Percentiles rank a stretch among this genome's conserved stretches.
Evolutionary conservation across 2,113 vertebrate species (phyloP).

Genomic region (Ctenomys sociabilis): DNA sequence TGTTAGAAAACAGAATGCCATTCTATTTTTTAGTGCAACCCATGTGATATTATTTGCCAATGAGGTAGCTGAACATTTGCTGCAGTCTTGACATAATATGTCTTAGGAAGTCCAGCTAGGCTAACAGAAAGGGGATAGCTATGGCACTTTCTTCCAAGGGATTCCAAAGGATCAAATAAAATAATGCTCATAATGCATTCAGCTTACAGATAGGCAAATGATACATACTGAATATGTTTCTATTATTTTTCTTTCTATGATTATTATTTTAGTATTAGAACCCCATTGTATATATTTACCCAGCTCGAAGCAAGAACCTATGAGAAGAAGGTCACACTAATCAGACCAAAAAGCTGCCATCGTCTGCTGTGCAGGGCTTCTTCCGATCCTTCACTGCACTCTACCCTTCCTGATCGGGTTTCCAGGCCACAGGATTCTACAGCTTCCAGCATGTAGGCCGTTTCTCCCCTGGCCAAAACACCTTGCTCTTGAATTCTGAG

Average conservation of each 20-base stretch:
- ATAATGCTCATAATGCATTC: background rate
- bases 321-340: background rate
- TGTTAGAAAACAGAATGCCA: background rate
- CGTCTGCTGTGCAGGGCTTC: too few species aligned
- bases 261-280: background rate
- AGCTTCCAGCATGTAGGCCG: accelerated
- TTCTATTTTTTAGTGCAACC: background rate
- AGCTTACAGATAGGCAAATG: background rate
- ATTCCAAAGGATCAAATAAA: background rate
- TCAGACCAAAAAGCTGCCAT: background rate
- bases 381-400: background rate
- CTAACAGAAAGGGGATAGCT: background rate
- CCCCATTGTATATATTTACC: background rate
- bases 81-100: background rate
- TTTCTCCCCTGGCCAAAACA: accelerated
- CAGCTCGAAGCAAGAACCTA: background rate
- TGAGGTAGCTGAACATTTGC: background rate
- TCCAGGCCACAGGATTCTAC: accelerated
- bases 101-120: background rate
- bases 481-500: background rate
- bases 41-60: background rate
- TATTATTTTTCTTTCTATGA: background rate
- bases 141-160: background rate
- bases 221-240: background rate
- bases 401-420: accelerated